Evolutionary conservation across 2,888 invertebrate genomes (phyloP).

Genomic region (Lasioglossum marginatum): DNA sequence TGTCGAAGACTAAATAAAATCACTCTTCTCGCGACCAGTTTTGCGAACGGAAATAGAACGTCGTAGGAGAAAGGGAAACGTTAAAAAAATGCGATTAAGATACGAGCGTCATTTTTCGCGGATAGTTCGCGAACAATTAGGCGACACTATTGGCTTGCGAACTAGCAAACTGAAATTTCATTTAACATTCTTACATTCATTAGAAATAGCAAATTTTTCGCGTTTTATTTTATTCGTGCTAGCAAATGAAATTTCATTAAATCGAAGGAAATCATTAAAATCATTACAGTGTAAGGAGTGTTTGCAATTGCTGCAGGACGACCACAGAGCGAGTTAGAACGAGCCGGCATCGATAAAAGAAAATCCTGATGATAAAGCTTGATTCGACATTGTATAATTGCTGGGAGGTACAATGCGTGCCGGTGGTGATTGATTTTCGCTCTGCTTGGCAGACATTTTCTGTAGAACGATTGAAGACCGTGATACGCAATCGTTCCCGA

Average conservation of each 20-base stretch:
- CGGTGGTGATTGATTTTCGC: not conserved
- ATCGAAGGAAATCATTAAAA: too few relatives aligned
- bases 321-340: not conserved
- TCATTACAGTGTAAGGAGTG: too few relatives aligned
- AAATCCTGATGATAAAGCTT: not conserved
- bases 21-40: not conserved
- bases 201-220: not conserved
- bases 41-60: not conserved
- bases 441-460: not conserved
- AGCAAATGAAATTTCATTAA: too few relatives aligned
- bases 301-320: too few relatives aligned
- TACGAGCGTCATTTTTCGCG: not conserved
- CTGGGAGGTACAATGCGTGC: not conserved
- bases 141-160: not conserved
- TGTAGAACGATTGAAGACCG: not conserved
- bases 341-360: not conserved
- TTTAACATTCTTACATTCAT: not conserved
- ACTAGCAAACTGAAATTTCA: not conserved
- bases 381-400: not conserved
- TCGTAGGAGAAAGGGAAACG: not conserved
- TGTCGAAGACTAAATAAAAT: not conserved
- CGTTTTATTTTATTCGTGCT: not conserved
- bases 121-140: not conserved
- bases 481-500: slow-evolving; percentile 9
- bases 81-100: not conserved